Evolutionary conservation across 64 coral and sea anemone species (phyloP), one percentile per base, ranked within the genome.

Genomic region (Dendronephthya gigantea): DNA sequence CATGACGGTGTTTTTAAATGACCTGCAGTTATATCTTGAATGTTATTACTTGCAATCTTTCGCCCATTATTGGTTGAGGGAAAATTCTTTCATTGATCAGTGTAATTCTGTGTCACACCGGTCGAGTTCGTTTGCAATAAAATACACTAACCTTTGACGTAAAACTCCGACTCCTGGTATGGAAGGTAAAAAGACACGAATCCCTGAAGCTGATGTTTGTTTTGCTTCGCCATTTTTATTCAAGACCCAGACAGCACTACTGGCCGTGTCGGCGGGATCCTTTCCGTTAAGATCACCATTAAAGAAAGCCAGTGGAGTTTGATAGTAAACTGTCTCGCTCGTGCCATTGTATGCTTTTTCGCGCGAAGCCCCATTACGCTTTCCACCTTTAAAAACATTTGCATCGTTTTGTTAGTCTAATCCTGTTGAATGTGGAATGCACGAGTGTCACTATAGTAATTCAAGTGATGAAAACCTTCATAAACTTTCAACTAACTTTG

Each of bases 161-260:
- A 85, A 33, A 2, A 9, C 55, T 38, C 84, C 84, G 1, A 86
- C 84, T 2, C 35, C 84, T 13, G 50, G 50, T 27, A 86, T 86
- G 9, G 84, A 50, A 37, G 84, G 84, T 47, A 86, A 86, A 40
- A 86, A 86, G 10, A 86, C 68, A 37, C 84, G 55, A 19, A 50
- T 86, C 0, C 84, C 84, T 55, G 47, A 55, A 55, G 84, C 84
- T 9, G 34, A 34, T 8, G 84, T 86, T 5, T 40, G 31, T 4
- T 50, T 47, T 36, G 55, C 17, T 23, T 19, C 15, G 7, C 16
- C 35, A 6, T 66, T 66, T 86, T 30, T 86, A 31, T 86, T 50
- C 0, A 86, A 50, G 23, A 86, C 84, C 22, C 84, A 47, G 0
- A 86, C 84, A 11, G 84, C 31, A 38, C 37, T 40, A 17, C 25